Evolutionary conservation across 2,113 vertebrate species (phyloP).

Genomic region (Salvelinus alpinus): DNA sequence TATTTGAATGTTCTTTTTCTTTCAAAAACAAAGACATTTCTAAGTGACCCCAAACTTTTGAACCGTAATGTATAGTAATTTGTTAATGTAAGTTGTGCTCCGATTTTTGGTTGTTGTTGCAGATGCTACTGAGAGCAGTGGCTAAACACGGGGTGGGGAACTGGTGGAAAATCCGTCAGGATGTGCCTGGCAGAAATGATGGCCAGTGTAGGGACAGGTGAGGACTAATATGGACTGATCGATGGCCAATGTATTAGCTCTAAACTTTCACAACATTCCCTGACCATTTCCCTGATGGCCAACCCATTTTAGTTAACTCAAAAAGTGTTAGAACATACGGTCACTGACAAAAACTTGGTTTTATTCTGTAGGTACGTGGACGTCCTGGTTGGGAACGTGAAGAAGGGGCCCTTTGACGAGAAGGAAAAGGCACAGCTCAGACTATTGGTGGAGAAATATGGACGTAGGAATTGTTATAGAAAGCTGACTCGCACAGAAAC

Average conservation of each 20-base stretch:
- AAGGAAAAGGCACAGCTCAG: slow-evolving; percentile 78
- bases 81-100: not conserved
- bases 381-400: slow-evolving; percentile 74
- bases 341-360: too few relatives aligned
- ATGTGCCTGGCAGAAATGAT: slow-evolving; percentile 88
- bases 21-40: too few relatives aligned
- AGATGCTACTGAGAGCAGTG: slow-evolving; percentile 86
- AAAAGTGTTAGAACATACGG: too few relatives aligned
- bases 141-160: slow-evolving; percentile 75
- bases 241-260: not conserved
- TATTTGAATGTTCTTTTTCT: too few relatives aligned
- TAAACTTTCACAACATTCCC: not conserved
- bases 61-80: too few relatives aligned
- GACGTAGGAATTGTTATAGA: slow-evolving; percentile 50
- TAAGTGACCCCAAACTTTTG: too few relatives aligned
- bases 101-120: not conserved
- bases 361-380: slow-evolving; percentile 79
- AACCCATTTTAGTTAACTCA: too few relatives aligned
- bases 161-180: slow-evolving; percentile 87
- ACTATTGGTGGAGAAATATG: slow-evolving; percentile 80
- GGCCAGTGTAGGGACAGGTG: slow-evolving; percentile 87
- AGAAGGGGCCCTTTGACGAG: slow-evolving; percentile 81
- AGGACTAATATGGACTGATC: slow-evolving; percentile 15
- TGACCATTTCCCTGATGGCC: too few relatives aligned
- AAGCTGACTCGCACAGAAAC: slow-evolving; percentile 70